Conservation (phyloP, 2,113 vertebrate species). For the Gallinago paraguaiae region DNA sequence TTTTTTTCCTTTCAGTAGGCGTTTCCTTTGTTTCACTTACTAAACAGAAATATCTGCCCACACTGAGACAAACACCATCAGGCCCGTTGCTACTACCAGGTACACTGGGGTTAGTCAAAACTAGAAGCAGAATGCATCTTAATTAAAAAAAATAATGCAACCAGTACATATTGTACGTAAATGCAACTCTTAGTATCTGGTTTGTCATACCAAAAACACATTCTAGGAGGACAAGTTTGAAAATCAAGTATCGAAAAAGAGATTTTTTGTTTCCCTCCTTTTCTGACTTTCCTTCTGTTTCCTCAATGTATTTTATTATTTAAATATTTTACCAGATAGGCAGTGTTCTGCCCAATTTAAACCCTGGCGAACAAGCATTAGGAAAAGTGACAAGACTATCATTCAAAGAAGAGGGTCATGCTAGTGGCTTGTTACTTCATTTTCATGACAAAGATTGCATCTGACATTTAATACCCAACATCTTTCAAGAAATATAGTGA, state of each 20-base stretch:
- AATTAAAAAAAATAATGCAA: neutral
- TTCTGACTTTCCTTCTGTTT: neutral
- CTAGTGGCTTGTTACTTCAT: conserved; percentile 37
- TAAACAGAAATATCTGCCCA: neutral
- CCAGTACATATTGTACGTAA: neutral
- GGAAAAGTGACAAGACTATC: conserved; percentile 37
- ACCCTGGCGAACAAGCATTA: neutral
- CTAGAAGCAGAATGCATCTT: neutral
- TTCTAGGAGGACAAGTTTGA: neutral
- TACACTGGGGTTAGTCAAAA: neutral
- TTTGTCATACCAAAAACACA: neutral
- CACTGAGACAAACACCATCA: neutral
- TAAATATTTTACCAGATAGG: conserved; percentile 1
- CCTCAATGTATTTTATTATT: neutral
- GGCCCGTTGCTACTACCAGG: neutral
- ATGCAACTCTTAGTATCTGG: neutral
- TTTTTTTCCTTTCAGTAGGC: neutral
- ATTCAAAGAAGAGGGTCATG: conserved; percentile 30
- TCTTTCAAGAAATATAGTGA: conserved; percentile 49
- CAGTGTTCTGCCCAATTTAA: neutral
- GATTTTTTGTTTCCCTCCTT: neutral
- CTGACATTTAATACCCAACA: conserved; percentile 56
- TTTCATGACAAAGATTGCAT: conserved; percentile 62
- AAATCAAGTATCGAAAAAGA: neutral
- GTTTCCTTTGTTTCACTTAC: neutral